Conservation (phyloP, 2,888 invertebrate species). For the Macrosiphum euphorbiae region DNA sequence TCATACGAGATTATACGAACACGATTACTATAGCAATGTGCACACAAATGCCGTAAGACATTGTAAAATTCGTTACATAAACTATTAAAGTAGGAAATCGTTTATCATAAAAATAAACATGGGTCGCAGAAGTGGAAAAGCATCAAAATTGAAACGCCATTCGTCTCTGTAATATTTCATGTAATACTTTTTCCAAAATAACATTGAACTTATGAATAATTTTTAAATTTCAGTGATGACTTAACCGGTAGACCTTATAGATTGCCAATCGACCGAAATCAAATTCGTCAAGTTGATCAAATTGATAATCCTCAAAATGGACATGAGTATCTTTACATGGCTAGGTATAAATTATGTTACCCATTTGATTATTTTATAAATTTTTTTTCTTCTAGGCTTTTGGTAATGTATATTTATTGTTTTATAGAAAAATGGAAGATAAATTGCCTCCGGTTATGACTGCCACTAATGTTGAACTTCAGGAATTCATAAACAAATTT, state of each 20-base stretch:
- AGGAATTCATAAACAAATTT: conserved; percentile 37
- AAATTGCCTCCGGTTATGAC: conserved; percentile 58
- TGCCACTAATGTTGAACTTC: conserved; percentile 49
- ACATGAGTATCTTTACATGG: conserved; percentile 61
- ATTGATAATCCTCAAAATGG: conserved; percentile 59
- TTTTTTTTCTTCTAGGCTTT: not conserved
- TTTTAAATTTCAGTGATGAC: conserved; percentile 55
- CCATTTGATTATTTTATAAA: not conserved
- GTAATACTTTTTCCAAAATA: not conserved
- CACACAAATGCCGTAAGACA: not conserved
- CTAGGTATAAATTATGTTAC: conserved; percentile 26
- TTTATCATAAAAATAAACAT: conserved; percentile 8
- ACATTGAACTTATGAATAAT: not conserved
- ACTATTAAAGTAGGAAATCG: not conserved
- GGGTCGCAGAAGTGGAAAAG: conserved; percentile 56
- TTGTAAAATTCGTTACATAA: not conserved
- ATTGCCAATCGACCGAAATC: conserved; percentile 51
- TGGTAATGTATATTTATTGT: not conserved
- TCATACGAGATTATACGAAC: not conserved
- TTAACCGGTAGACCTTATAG: conserved; percentile 57
- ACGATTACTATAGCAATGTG: not conserved
- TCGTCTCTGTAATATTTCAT: conserved; percentile 53
- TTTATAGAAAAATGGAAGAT: conserved; percentile 55
- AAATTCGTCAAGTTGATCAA: conserved; percentile 43
- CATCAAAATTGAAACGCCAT: conserved; percentile 54